These are phyloP conservation scores for Timema podura DNA, from an alignment of 2,888 invertebrate genomes.

Conservation along the genomic window DNA sequence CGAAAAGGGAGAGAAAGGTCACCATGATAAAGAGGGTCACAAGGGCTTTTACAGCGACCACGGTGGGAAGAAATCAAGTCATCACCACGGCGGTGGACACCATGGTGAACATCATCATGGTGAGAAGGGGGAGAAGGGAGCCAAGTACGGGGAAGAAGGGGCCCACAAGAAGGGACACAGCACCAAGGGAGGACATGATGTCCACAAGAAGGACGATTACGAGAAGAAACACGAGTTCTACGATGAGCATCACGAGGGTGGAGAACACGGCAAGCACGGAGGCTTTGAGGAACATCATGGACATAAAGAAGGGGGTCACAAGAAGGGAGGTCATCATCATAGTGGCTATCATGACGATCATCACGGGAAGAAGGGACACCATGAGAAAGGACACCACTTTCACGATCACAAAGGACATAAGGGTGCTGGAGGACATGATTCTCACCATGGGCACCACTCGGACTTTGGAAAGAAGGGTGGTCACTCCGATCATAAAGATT, in stretches of 20 bases:
- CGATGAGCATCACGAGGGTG: slow-evolving; percentile 67
- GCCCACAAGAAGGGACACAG: slow-evolving; percentile 69
- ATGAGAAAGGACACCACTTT: slow-evolving; percentile 53
- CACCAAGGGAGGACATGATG: slow-evolving; percentile 69
- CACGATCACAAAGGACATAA: slow-evolving; percentile 49
- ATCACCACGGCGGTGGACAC: slow-evolving; percentile 20
- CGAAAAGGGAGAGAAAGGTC: slow-evolving; percentile 60
- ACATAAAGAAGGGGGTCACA: slow-evolving; percentile 44
- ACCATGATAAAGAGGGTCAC: slow-evolving; percentile 64
- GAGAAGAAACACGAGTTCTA: slow-evolving; percentile 73
- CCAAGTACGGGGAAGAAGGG: slow-evolving; percentile 56
- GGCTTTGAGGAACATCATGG: slow-evolving; percentile 54
- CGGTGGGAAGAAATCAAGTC: slow-evolving; percentile 54
- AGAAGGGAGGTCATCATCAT: slow-evolving; percentile 44
- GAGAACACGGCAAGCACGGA: slow-evolving; percentile 61
- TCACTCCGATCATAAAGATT: slow-evolving; percentile 49
- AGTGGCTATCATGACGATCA: slow-evolving; percentile 49
- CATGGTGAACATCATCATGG: slow-evolving; percentile 55
- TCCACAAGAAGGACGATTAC: slow-evolving; percentile 71
- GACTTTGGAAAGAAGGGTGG: slow-evolving; percentile 49
- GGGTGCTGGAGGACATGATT: slow-evolving; percentile 10
- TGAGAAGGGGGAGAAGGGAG: slow-evolving; percentile 62
- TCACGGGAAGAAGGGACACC: slow-evolving; percentile 55
- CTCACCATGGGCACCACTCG: slow-evolving; percentile 34
- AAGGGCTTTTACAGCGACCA: slow-evolving; percentile 60